Percentiles rank a stretch among this genome's conserved stretches.
phyloP scores from a whole-genome alignment of 2,113 vertebrate genomes.

The Prochilodus magdalenae region DNA sequence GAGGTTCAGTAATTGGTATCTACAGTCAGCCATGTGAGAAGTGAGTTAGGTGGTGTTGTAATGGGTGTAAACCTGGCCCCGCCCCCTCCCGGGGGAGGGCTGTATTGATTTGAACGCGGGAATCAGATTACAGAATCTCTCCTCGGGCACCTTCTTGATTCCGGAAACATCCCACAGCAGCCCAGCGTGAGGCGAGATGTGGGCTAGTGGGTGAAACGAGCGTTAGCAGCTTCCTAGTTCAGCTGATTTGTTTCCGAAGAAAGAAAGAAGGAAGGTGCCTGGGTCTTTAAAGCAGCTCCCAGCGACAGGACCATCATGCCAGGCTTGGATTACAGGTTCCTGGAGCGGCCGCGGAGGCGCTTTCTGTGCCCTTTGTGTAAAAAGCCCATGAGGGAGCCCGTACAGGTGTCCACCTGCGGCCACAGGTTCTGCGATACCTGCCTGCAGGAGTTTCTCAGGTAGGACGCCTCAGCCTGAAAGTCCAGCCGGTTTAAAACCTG shows the following conservation, averaged over 20 bases:
- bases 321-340: constrained; percentile 95
- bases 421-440: constrained; percentile 98
- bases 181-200: not conserved
- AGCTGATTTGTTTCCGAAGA: not conserved
- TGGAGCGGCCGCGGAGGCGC: constrained; percentile 92
- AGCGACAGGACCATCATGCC: constrained; percentile 78
- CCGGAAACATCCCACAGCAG: constrained; percentile 29
- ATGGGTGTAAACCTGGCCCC: not conserved
- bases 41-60: not conserved
- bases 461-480: constrained; percentile 7
- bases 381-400: constrained; percentile 95
- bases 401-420: constrained; percentile 96
- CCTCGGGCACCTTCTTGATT: not conserved
- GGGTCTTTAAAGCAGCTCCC: not conserved
- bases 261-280: not conserved
- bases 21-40: not conserved
- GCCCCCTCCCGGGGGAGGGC: not conserved
- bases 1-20: no score
- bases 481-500: not conserved
- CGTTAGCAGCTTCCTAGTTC: not conserved
- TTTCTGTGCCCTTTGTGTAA: constrained; percentile 93
- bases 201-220: not conserved
- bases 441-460: constrained; percentile 93
- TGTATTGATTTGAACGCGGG: not conserved
- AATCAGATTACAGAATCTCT: not conserved